Percentiles rank a stretch among this genome's conserved stretches.
Conservation (phyloP, 2,797 vertebrate genomes). For the Enteromius trimaculatus region DNA sequence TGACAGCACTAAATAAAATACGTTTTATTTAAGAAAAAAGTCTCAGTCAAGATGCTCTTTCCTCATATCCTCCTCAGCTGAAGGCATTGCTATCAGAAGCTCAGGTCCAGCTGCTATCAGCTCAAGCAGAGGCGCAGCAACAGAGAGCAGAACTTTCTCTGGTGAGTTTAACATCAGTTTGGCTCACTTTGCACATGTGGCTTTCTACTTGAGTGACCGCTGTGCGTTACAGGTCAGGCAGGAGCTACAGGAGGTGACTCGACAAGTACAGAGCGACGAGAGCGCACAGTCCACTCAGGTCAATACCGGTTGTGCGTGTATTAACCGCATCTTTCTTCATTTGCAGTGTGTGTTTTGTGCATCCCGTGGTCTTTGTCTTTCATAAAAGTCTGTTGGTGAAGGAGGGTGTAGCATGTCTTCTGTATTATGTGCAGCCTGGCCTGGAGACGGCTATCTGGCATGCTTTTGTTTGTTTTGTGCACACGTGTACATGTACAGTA, state of each 20-base stretch:
- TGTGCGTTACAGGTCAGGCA: slow-evolving; percentile 78
- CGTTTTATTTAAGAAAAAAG: background rate
- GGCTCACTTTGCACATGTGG: background rate
- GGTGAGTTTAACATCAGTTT: slow-evolving; percentile 68
- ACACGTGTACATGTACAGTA: background rate
- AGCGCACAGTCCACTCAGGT: slow-evolving; percentile 63
- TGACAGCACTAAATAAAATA: too few species aligned
- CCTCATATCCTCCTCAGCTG: slow-evolving; percentile 69
- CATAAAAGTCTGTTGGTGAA: background rate
- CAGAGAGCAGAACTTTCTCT: slow-evolving; percentile 79
- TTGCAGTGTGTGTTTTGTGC: background rate
- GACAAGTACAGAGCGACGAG: slow-evolving; percentile 66
- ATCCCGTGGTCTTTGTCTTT: background rate
- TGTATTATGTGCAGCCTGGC: background rate
- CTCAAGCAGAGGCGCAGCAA: slow-evolving; percentile 80
- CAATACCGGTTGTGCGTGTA: slow-evolving; percentile 32
- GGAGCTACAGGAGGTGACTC: slow-evolving; percentile 77
- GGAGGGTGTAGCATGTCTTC: background rate
- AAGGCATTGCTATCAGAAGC: slow-evolving; percentile 79
- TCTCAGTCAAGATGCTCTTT: background rate
- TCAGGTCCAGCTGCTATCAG: slow-evolving; percentile 77
- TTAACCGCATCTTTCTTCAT: slow-evolving; percentile 8
- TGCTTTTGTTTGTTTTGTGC: background rate
- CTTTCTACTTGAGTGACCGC: slow-evolving; percentile 59
- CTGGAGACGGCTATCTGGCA: background rate